Percentiles rank a stretch among this genome's conserved stretches.
phyloP scores from a whole-genome alignment of 2,113 vertebrate genomes.

The Tyto alba region DNA sequence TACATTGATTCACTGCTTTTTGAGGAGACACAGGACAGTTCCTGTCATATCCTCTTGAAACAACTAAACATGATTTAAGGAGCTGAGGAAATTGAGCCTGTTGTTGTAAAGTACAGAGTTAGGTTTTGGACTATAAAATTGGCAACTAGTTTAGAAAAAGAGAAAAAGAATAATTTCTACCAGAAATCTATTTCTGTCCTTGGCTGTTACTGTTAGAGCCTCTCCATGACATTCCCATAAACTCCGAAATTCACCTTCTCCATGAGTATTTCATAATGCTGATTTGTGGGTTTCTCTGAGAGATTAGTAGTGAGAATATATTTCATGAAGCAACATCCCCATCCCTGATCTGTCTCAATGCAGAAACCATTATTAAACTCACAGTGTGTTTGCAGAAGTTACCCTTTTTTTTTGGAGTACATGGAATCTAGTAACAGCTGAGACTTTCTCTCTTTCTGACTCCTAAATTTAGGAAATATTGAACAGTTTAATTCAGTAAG shows the following conservation, averaged over 20 bases:
- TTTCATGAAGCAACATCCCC: neutral
- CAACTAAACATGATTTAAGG: neutral
- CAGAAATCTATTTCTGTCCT: neutral
- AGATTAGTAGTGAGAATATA: neutral
- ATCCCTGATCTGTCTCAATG: neutral
- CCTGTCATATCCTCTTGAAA: neutral
- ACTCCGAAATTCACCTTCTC: neutral
- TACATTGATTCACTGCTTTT: neutral
- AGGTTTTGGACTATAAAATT: neutral
- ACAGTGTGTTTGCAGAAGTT: neutral
- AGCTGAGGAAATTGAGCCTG: neutral
- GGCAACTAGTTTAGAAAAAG: neutral
- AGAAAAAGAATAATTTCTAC: neutral
- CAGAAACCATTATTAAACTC: neutral
- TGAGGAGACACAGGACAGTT: neutral
- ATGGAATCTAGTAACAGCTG: neutral
- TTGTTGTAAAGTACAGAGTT: neutral
- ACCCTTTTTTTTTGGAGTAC: accelerated
- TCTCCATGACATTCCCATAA: neutral
- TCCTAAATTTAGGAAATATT: neutral
- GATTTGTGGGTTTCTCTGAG: neutral
- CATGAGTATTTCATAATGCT: neutral
- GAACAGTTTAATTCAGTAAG: neutral
- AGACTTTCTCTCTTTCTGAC: neutral
- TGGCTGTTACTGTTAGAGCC: neutral